A percentile compares a stretch with the other conserved stretches of the same genome.
Evolutionary conservation across 2,797 vertebrate genomes (phyloP).

Genomic region (Lagorchestes hirsutus): DNA sequence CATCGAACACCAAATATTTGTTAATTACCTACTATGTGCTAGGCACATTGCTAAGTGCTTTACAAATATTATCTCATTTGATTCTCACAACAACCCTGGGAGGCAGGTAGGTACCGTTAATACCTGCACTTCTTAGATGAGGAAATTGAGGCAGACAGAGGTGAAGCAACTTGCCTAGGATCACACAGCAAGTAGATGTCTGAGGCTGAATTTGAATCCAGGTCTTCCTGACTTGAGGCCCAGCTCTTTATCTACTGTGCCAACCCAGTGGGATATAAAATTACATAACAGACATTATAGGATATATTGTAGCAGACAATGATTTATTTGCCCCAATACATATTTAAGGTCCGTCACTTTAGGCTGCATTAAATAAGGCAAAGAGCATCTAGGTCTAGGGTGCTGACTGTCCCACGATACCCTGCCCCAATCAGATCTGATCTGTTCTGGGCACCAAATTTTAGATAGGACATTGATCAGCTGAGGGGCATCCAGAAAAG

Average conservation of each 20-base stretch:
- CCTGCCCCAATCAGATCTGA: background rate
- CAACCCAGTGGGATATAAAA: background rate
- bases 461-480: background rate
- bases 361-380: background rate
- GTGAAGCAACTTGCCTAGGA: background rate
- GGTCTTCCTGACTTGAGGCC: background rate
- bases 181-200: background rate
- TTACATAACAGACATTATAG: background rate
- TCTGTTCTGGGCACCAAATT: background rate
- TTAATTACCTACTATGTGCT: background rate
- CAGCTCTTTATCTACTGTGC: background rate
- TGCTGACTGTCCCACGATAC: background rate
- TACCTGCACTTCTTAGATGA: background rate
- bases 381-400: background rate
- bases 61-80: background rate
- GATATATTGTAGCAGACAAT: background rate
- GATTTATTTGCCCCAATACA: background rate
- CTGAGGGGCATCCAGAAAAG: background rate
- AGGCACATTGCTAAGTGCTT: background rate
- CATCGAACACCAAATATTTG: background rate
- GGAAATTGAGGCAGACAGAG: background rate
- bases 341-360: background rate
- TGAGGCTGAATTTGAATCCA: background rate
- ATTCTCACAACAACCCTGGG: background rate
- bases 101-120: background rate